Conservation (phyloP, 2,797 vertebrate species). For the Alca torda region DNA sequence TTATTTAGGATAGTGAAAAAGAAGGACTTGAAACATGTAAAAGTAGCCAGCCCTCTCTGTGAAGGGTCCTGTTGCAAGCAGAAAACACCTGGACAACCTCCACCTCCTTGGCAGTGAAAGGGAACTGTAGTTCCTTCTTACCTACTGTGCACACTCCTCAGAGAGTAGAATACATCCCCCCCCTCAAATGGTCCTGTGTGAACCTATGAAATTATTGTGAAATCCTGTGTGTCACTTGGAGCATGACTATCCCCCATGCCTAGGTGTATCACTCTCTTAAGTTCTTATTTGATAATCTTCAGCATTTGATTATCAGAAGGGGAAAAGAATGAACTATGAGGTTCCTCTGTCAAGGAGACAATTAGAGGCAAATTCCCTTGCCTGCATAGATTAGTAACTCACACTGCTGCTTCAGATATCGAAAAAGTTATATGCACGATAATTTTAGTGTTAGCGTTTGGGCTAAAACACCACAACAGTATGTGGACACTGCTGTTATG, state of each 20-base stretch:
- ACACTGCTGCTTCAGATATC: not conserved
- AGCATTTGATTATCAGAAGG: not conserved
- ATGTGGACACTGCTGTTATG: not conserved
- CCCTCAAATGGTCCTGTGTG: not conserved
- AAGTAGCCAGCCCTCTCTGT: not conserved
- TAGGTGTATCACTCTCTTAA: not conserved
- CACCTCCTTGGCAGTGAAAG: not conserved
- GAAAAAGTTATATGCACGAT: not conserved
- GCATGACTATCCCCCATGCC: not conserved
- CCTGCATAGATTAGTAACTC: not conserved
- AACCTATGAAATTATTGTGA: not conserved
- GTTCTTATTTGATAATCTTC: not conserved
- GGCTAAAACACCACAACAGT: not conserved
- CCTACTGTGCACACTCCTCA: not conserved
- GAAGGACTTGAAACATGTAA: not conserved
- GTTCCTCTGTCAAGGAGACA: not conserved
- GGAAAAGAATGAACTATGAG: not conserved
- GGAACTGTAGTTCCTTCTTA: not conserved
- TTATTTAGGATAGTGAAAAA: not conserved
- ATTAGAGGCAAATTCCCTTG: not conserved
- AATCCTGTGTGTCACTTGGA: not conserved
- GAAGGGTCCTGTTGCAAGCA: not conserved
- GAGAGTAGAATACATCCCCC: not conserved
- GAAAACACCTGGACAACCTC: not conserved
- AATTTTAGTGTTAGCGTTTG: not conserved